These are phyloP conservation scores for Himalopsyche japonica DNA, from an alignment of 2,888 invertebrate genomes.

Conservation along the genomic window DNA sequence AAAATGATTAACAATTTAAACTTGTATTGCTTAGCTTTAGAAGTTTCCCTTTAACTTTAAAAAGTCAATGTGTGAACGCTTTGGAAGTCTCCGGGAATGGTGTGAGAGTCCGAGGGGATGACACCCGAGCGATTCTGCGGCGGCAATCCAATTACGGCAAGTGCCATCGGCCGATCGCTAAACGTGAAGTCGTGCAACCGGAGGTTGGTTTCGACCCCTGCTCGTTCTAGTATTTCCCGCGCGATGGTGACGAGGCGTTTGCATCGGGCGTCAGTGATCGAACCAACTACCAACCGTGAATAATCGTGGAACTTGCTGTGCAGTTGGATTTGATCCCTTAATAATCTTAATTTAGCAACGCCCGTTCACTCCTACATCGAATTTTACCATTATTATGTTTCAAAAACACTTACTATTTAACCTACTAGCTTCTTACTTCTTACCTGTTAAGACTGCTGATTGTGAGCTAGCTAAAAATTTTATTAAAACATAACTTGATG, in stretches of 20 bases:
- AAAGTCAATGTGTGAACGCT: neutral
- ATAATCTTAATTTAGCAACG: too few relatives aligned
- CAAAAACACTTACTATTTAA: too few relatives aligned
- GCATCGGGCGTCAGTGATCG: neutral
- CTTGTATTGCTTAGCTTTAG: too few relatives aligned
- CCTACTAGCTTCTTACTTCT: too few relatives aligned
- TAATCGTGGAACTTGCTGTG: too few relatives aligned
- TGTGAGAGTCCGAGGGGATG: neutral
- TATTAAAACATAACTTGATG: too few relatives aligned
- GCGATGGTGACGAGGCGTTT: neutral
- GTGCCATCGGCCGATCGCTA: constrained; percentile 33
- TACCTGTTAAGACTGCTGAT: too few relatives aligned
- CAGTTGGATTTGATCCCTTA: too few relatives aligned
- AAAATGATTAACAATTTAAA: too few relatives aligned
- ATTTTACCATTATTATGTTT: too few relatives aligned
- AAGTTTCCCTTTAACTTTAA: neutral
- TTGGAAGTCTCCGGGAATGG: neutral
- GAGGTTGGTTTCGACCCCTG: neutral
- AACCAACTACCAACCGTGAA: neutral
- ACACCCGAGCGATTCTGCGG: constrained; percentile 24
- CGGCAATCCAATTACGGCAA: constrained; percentile 39
- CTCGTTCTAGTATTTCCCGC: neutral
- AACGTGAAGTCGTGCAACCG: constrained; percentile 5
- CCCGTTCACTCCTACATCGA: too few relatives aligned
- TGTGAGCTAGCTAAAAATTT: too few relatives aligned